A percentile compares a stretch with the other conserved stretches of the same genome.
These are phyloP conservation scores for Nicator chloris DNA, from an alignment of 2,113 vertebrate genomes.

Conservation along the genomic window DNA sequence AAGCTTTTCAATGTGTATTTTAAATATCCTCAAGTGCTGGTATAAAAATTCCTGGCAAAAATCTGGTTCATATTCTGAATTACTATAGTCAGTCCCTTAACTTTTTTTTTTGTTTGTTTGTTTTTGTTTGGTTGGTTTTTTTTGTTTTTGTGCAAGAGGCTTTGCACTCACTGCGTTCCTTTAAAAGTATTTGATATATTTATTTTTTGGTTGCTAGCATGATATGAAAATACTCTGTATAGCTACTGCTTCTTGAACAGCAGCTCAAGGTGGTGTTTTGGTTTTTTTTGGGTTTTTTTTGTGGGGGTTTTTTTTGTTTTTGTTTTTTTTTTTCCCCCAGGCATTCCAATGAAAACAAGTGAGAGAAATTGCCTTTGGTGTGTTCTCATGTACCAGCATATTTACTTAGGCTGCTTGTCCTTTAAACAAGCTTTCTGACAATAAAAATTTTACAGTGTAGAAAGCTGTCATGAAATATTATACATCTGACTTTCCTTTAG, in stretches of 20 bases:
- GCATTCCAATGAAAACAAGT: conserved; percentile 40
- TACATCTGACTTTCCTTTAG: not conserved
- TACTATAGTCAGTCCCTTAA: not conserved
- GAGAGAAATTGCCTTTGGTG: conserved; percentile 21
- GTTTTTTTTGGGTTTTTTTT: too few species aligned
- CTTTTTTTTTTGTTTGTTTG: not conserved
- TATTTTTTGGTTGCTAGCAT: conserved; percentile 7
- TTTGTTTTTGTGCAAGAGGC: not conserved
- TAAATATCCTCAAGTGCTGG: not conserved
- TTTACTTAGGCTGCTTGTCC: conserved; percentile 25
- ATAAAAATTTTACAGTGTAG: conserved; percentile 1
- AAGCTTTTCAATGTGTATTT: not conserved
- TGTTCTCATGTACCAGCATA: not conserved
- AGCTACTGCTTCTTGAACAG: not conserved
- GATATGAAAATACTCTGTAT: conserved; percentile 45
- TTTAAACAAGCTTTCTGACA: conserved; percentile 40
- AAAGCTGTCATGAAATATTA: not conserved
- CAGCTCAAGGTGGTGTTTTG: conserved; percentile 26
- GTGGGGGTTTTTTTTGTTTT: too few species aligned
- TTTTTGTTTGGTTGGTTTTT: too few species aligned
- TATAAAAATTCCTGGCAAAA: not conserved
- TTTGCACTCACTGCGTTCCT: conserved; percentile 10
- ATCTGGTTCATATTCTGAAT: not conserved
- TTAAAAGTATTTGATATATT: conserved; percentile 50
- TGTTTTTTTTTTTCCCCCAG: not conserved